Conservation (phyloP, 2,888 invertebrate species). For the Chrysolina americana region DNA sequence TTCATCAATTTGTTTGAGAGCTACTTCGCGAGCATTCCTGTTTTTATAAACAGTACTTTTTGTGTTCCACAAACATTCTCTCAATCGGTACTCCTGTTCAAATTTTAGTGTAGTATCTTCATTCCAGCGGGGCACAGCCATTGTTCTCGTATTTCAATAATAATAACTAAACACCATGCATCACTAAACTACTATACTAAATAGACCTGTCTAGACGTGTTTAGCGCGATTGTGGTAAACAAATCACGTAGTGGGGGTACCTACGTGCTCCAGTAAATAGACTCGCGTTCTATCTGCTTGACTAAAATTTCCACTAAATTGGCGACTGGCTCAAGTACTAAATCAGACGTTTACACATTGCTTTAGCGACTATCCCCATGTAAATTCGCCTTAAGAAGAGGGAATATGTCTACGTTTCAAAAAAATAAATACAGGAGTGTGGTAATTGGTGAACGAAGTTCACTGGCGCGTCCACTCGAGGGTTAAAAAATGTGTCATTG, state of each 20-base stretch:
- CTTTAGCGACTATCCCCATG: no score
- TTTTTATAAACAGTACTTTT: conserved; percentile 39
- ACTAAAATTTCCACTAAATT: no score
- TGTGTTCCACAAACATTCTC: conserved; percentile 40
- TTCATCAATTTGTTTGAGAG: conserved; percentile 25
- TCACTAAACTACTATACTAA: neutral
- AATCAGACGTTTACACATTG: no score
- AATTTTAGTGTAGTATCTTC: neutral
- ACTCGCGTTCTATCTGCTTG: neutral
- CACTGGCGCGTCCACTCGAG: no score
- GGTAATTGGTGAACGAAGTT: no score
- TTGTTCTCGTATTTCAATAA: neutral
- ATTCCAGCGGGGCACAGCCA: neutral
- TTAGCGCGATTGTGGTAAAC: neutral
- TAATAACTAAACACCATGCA: neutral
- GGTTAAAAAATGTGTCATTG: no score
- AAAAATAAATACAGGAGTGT: no score
- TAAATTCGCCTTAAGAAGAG: no score
- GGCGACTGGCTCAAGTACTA: no score
- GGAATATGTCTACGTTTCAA: no score
- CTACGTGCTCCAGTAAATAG: neutral
- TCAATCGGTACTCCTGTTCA: neutral
- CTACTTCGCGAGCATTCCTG: conserved; percentile 27
- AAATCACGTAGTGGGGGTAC: neutral
- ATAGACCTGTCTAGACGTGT: neutral